Conservation (phyloP, 2,888 invertebrate species). For the Agrochola litura region DNA sequence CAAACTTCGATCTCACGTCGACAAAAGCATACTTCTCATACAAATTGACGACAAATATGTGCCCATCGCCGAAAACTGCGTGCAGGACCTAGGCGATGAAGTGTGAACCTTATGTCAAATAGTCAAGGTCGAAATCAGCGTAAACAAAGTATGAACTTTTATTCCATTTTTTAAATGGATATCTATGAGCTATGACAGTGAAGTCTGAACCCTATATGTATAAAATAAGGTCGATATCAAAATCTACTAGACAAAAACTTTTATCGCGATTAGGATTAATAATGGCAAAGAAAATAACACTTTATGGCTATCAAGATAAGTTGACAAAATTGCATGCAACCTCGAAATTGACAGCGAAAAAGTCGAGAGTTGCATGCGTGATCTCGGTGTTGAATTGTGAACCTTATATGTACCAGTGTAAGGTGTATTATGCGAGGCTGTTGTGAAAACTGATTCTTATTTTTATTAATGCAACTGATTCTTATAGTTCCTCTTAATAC, state of each 20-base stretch:
- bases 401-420: slow-evolving; percentile 27
- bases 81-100: slow-evolving; percentile 94
- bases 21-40: slow-evolving; percentile 97
- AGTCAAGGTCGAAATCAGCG: slow-evolving; percentile 29
- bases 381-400: slow-evolving; percentile 56
- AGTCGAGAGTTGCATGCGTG: slow-evolving; percentile 19
- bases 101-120: slow-evolving; percentile 76
- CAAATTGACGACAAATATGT: slow-evolving; percentile 98
- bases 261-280: slow-evolving; percentile 27
- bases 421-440: slow-evolving; percentile 38
- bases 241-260: slow-evolving; percentile 16
- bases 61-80: slow-evolving; percentile 97
- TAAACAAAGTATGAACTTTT: slow-evolving; percentile 35
- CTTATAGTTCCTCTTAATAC: slow-evolving; percentile 35
- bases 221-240: slow-evolving; percentile 37
- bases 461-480: slow-evolving; percentile 36
- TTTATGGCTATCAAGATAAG: slow-evolving; percentile 15
- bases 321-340: slow-evolving; percentile 22
- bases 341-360: slow-evolving; percentile 1
- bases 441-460: slow-evolving; percentile 24
- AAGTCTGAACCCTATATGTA: slow-evolving; percentile 53
- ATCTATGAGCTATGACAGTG: slow-evolving; percentile 35
- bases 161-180: slow-evolving; percentile 22
- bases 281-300: slow-evolving; percentile 31
- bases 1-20: slow-evolving; percentile 96